Percentiles rank a stretch among this genome's conserved stretches.
phyloP scores from a whole-genome alignment of 2,888 invertebrate species.

The Heliconius erato region DNA sequence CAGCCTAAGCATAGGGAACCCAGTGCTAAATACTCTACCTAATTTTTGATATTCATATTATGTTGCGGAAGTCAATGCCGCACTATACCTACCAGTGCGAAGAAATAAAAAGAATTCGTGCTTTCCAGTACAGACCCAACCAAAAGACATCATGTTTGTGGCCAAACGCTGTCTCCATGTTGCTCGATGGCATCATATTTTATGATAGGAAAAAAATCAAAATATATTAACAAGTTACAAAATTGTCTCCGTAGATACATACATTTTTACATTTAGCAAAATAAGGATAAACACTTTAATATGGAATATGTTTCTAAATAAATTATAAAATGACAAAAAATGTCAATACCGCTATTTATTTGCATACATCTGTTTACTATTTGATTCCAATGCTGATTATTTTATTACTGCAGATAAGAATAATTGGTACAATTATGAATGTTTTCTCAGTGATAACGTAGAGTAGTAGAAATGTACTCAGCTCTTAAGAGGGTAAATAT shows the following conservation, averaged over 20 bases:
- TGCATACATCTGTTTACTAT: not conserved
- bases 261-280: too few relatives aligned
- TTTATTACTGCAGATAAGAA: slow-evolving; percentile 32
- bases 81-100: not conserved
- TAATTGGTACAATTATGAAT: slow-evolving; percentile 29
- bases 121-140: too few relatives aligned
- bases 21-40: not conserved
- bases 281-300: too few relatives aligned
- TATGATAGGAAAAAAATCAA: too few relatives aligned
- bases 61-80: too few relatives aligned
- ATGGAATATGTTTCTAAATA: too few relatives aligned
- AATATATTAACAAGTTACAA: too few relatives aligned
- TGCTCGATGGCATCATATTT: not conserved
- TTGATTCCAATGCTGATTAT: slow-evolving; percentile 15
- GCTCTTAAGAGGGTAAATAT: slow-evolving; percentile 42
- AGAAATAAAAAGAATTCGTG: not conserved
- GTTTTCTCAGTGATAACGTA: slow-evolving; percentile 34
- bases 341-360: not conserved
- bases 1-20: not conserved
- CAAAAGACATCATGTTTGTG: too few relatives aligned
- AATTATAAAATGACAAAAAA: not conserved
- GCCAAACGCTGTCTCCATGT: not conserved
- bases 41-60: not conserved
- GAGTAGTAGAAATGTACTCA: slow-evolving; percentile 32
- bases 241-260: too few relatives aligned